phyloP scores from a whole-genome alignment of 2,888 invertebrate genomes.

The Conomelus anceps region DNA sequence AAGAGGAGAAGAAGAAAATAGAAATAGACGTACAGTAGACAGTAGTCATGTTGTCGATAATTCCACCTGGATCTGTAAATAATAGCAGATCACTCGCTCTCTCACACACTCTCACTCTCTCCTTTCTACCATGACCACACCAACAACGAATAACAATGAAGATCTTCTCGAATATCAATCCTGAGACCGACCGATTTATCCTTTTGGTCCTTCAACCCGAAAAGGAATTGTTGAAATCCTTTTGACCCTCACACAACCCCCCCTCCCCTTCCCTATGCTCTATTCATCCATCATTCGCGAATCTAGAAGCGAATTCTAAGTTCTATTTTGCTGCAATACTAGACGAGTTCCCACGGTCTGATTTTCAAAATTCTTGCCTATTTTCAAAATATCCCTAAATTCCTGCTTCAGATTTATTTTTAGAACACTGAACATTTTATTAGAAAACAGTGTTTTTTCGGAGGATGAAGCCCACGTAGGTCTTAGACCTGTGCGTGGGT shows the following conservation, averaged over 20 bases:
- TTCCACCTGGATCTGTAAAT: too few relatives aligned
- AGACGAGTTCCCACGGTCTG: background rate
- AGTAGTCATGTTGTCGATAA: too few relatives aligned
- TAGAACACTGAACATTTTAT: too few relatives aligned
- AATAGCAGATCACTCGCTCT: too few relatives aligned
- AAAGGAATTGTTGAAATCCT: background rate
- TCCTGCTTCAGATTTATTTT: too few relatives aligned
- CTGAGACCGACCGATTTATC: background rate
- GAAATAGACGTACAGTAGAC: too few relatives aligned
- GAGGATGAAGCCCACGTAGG: too few relatives aligned
- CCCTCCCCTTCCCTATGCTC: too few relatives aligned
- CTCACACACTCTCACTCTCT: background rate
- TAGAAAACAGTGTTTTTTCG: too few relatives aligned
- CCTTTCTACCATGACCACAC: background rate
- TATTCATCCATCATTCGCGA: background rate
- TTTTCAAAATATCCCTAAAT: background rate
- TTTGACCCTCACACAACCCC: too few relatives aligned
- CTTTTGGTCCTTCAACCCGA: background rate
- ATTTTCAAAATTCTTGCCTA: background rate
- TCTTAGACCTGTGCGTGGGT: too few relatives aligned
- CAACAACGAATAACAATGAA: background rate
- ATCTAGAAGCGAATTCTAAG: background rate
- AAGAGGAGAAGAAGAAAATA: background rate
- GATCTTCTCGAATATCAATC: background rate
- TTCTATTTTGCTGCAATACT: too few relatives aligned